Evolutionary conservation across 2,797 vertebrate species (phyloP).

Genomic region (Paedocypris micromegethes): DNA sequence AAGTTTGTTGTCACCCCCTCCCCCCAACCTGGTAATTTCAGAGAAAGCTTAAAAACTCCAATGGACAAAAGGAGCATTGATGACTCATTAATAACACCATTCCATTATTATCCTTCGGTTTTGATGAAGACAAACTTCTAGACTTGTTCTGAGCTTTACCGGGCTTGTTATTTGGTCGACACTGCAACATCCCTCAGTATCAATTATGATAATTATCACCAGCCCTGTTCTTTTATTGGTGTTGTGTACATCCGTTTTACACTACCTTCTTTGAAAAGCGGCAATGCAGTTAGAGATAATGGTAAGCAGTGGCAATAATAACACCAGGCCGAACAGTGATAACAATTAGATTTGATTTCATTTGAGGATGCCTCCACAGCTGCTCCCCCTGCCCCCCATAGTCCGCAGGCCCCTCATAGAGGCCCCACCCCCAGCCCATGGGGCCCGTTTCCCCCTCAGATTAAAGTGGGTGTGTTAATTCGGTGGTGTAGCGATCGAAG

Average conservation of each 20-base stretch:
- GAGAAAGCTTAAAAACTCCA: not conserved
- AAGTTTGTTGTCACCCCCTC: not conserved
- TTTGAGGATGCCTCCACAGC: conserved; percentile 81
- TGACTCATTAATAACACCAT: not conserved
- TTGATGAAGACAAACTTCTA: not conserved
- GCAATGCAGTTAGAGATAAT: conserved; percentile 59
- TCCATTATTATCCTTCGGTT: not conserved
- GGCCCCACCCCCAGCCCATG: conserved; percentile 52
- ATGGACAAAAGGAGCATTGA: not conserved
- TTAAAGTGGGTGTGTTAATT: conserved; percentile 97
- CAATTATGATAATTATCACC: conserved; percentile 19
- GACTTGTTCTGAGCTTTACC: not conserved
- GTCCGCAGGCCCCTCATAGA: conserved; percentile 41
- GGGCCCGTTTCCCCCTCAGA: conserved; percentile 83
- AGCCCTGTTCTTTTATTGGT: conserved; percentile 26
- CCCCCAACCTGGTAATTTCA: not conserved
- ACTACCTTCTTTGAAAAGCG: conserved; percentile 26
- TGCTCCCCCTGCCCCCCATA: conserved; percentile 67
- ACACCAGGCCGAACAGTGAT: conserved; percentile 75
- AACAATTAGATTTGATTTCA: conserved; percentile 84
- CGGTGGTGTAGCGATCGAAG: conserved; percentile 95
- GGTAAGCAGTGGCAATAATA: conserved; percentile 72
- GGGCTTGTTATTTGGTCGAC: conserved; percentile 5
- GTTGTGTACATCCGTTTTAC: conserved; percentile 38
- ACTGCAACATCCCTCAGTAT: conserved; percentile 2